These are phyloP conservation scores for Drosophila watanabei DNA, from an alignment of 1,140 invertebrate genomes.

Conservation along the genomic window DNA sequence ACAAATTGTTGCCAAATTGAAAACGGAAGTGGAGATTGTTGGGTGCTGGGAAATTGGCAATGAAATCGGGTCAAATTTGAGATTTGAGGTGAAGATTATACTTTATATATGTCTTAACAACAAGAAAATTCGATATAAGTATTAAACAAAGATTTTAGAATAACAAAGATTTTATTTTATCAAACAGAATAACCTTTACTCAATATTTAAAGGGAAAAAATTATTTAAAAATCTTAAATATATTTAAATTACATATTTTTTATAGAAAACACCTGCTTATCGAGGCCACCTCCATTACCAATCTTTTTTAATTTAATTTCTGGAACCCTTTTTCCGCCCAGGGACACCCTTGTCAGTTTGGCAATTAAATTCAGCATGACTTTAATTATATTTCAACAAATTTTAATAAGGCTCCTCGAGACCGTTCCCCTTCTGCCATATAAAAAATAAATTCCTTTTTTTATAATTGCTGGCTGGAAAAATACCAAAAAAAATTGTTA, in stretches of 20 bases:
- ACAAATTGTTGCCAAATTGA: conserved; percentile 66
- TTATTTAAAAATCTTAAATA: not conserved
- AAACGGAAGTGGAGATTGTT: conserved; percentile 31
- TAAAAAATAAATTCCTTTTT: conserved; percentile 36
- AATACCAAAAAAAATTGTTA: conserved; percentile 65
- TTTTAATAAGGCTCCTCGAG: conserved; percentile 72
- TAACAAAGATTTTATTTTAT: not conserved
- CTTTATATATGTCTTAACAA: no score
- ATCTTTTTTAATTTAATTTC: conserved; percentile 36
- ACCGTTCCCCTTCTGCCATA: conserved; percentile 4
- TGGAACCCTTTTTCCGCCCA: conserved; percentile 4
- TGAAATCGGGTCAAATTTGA: not conserved
- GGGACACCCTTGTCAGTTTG: conserved; percentile 60
- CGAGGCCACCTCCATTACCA: not conserved
- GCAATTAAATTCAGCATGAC: conserved; percentile 72
- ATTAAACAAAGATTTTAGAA: not conserved
- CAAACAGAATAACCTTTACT: not conserved
- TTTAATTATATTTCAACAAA: conserved; percentile 81
- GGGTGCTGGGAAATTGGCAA: not conserved
- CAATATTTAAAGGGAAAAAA: not conserved
- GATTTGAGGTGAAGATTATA: no score
- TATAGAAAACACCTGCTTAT: conserved; percentile 36
- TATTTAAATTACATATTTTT: not conserved
- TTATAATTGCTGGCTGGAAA: conserved; percentile 28
- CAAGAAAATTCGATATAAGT: no score